Evolutionary conservation across 2,797 vertebrate genomes (phyloP).

Genomic region (Discoglossus pictus): DNA sequence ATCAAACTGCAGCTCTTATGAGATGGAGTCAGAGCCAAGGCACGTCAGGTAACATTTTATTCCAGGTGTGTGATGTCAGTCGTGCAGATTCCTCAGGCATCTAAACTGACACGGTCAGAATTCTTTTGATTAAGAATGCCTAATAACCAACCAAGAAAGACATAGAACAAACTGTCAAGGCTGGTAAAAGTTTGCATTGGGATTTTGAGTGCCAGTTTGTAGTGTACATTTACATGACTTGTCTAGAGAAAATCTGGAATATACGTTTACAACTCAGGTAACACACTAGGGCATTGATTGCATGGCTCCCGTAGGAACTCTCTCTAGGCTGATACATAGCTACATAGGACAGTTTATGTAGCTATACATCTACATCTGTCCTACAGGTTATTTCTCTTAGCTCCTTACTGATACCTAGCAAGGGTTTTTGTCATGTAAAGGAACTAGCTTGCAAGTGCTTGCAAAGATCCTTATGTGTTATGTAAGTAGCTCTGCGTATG

Average conservation of each 20-base stretch:
- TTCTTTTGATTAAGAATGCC: constrained; percentile 43
- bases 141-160: constrained; percentile 43
- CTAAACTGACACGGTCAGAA: constrained; percentile 44
- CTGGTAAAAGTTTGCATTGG: constrained; percentile 18
- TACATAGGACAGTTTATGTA: no score
- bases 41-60: constrained; percentile 50
- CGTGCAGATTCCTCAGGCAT: constrained; percentile 36
- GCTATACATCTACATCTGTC: no score
- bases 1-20: constrained; percentile 47
- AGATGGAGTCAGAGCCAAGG: constrained; percentile 36
- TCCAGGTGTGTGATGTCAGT: constrained; percentile 48
- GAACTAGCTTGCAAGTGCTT: no score
- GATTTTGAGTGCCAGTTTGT: constrained; percentile 8
- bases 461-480: no score
- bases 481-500: no score
- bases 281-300: no score
- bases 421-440: no score
- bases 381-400: no score
- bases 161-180: constrained; percentile 19
- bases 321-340: no score
- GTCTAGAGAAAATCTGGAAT: constrained; percentile 1
- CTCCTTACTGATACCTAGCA: no score
- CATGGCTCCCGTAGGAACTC: no score
- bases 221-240: constrained; percentile 16
- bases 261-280: no score